These are phyloP conservation scores for Hypena proboscidalis DNA, from an alignment of 2,888 invertebrate genomes.

Conservation along the genomic window DNA sequence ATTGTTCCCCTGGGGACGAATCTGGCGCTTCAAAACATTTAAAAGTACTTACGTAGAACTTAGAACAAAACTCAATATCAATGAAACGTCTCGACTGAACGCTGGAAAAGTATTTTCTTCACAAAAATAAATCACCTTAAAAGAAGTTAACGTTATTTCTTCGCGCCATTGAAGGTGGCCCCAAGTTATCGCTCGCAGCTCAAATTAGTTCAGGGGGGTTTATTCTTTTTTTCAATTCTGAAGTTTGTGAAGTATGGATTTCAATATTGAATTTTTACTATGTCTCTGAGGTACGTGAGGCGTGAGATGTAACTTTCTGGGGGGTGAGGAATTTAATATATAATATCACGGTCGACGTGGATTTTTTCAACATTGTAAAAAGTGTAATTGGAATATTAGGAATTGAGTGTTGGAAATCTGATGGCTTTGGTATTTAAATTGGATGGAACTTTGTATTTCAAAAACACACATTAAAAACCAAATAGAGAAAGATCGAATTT, in stretches of 20 bases:
- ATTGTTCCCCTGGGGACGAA: too few species aligned
- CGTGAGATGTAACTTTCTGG: slow-evolving; percentile 49
- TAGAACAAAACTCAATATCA: slow-evolving; percentile 80
- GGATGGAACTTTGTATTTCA: slow-evolving; percentile 9
- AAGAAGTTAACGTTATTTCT: slow-evolving; percentile 71
- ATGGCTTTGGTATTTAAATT: slow-evolving; percentile 13
- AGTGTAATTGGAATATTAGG: slow-evolving; percentile 30
- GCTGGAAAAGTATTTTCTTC: slow-evolving; percentile 69
- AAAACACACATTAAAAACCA: too few species aligned
- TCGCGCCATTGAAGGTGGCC: slow-evolving; percentile 66
- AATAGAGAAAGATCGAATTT: too few species aligned
- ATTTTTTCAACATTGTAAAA: slow-evolving; percentile 38
- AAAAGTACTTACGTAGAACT: slow-evolving; percentile 70
- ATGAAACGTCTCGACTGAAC: slow-evolving; percentile 70
- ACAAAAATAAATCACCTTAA: slow-evolving; percentile 78
- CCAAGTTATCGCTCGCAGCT: slow-evolving; percentile 72
- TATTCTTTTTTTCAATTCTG: slow-evolving; percentile 64
- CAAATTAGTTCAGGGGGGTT: slow-evolving; percentile 70
- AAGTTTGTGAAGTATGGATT: slow-evolving; percentile 80
- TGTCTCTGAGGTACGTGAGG: slow-evolving; percentile 53
- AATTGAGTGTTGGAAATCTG: slow-evolving; percentile 9
- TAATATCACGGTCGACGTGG: slow-evolving; percentile 31
- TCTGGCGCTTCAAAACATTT: slow-evolving; percentile 64
- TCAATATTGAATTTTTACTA: slow-evolving; percentile 80
- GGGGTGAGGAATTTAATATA: slow-evolving; percentile 57